phyloP scores from a whole-genome alignment of 2,113 vertebrate species.

The Hydrolagus affinis region DNA sequence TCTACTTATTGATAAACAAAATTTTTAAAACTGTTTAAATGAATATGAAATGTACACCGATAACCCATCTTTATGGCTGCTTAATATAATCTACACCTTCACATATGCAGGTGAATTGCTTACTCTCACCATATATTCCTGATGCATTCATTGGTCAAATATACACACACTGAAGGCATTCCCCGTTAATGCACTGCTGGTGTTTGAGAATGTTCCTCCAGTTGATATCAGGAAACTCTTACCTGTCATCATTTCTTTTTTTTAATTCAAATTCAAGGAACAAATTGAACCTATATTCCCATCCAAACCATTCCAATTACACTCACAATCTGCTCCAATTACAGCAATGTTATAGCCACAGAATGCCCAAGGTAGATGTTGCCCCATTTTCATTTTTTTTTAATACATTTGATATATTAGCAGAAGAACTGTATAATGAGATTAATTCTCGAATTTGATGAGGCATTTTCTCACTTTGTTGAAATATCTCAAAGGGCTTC shows the following conservation, averaged over 20 bases:
- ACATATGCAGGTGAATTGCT: background rate
- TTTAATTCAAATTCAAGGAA: background rate
- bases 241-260: too few species aligned
- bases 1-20: background rate
- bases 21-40: constrained; percentile 4
- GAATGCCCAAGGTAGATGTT: background rate
- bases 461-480: too few species aligned
- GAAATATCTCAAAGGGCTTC: too few species aligned
- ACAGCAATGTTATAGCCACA: background rate
- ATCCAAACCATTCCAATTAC: background rate
- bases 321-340: background rate
- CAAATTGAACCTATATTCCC: background rate
- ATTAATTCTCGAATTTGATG: too few species aligned
- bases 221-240: background rate
- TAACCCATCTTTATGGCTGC: background rate
- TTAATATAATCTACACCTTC: background rate
- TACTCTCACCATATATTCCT: background rate
- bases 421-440: too few species aligned
- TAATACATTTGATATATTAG: background rate
- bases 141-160: background rate
- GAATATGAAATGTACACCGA: background rate
- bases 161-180: background rate
- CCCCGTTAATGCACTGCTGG: background rate
- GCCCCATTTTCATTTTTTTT: background rate
- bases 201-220: background rate